phyloP scores from a whole-genome alignment of 2,888 invertebrate species.

The Chalcis sispes region DNA sequence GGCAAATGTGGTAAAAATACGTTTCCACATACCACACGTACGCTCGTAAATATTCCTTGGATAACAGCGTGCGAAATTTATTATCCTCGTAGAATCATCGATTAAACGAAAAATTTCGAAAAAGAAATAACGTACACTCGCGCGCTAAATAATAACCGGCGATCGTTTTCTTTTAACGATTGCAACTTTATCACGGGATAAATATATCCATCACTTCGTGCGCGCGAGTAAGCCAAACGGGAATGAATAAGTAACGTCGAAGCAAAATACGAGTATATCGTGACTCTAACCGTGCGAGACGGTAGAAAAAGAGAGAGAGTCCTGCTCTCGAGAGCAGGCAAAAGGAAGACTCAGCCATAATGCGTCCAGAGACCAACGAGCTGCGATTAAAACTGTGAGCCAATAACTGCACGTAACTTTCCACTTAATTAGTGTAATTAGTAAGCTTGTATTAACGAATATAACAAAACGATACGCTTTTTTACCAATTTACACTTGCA shows the following conservation, averaged over 20 bases:
- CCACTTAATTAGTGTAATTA: conserved; percentile 47
- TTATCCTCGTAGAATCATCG: no score
- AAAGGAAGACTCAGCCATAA: conserved; percentile 53
- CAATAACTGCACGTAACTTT: conserved; percentile 65
- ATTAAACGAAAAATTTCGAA: no score
- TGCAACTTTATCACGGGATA: no score
- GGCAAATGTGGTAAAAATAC: no score
- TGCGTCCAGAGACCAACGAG: conserved; percentile 56
- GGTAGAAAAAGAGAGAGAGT: background rate
- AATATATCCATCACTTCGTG: no score
- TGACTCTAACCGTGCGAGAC: background rate
- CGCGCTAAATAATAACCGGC: no score
- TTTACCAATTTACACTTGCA: background rate
- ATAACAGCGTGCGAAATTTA: no score
- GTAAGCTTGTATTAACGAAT: conserved; percentile 16
- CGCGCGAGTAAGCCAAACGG: no score
- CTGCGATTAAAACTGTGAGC: conserved; percentile 64
- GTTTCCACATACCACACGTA: no score
- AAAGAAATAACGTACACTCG: no score
- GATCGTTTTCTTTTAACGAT: no score
- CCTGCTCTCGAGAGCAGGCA: conserved; percentile 21
- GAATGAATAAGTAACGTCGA: background rate
- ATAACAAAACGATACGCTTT: conserved; percentile 1
- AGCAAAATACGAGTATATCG: background rate
- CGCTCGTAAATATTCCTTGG: no score